A percentile compares a stretch with the other conserved stretches of the same genome.
phyloP scores from a whole-genome alignment of 2,113 vertebrate species.

The Rousettus leschenaultii region DNA sequence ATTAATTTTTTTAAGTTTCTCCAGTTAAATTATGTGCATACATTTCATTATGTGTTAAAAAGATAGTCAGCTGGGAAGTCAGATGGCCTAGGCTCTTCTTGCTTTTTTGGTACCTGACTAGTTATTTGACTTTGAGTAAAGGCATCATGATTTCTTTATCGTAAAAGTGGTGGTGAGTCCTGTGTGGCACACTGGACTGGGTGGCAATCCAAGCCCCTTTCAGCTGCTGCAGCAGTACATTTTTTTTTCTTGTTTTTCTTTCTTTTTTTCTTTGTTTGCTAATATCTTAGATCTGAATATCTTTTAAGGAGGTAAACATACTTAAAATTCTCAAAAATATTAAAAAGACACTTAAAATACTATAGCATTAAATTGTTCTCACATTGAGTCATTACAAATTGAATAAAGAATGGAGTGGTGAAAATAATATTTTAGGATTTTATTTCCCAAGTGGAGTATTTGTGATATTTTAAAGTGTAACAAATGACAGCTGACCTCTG shows the following conservation, averaged over 20 bases:
- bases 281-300: neutral
- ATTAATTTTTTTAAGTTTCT: conserved; percentile 23
- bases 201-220: neutral
- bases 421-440: conserved; percentile 29
- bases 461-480: neutral
- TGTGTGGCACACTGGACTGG: neutral
- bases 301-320: neutral
- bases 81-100: neutral
- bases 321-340: conserved; percentile 12
- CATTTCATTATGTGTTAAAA: neutral
- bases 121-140: neutral
- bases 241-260: neutral
- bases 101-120: neutral
- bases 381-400: neutral
- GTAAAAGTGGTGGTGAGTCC: neutral
- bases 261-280: conserved; percentile 7
- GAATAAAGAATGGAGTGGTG: neutral
- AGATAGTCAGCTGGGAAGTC: neutral
- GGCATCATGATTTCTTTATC: neutral
- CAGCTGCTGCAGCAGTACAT: neutral
- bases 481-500: neutral
- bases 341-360: conserved; percentile 11
- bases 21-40: neutral
- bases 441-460: conserved; percentile 32
- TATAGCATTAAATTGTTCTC: neutral